Percentiles rank a stretch among this genome's conserved stretches.
Conservation (phyloP, 2,113 vertebrate species). For the Aspidoscelis tigris region DNA sequence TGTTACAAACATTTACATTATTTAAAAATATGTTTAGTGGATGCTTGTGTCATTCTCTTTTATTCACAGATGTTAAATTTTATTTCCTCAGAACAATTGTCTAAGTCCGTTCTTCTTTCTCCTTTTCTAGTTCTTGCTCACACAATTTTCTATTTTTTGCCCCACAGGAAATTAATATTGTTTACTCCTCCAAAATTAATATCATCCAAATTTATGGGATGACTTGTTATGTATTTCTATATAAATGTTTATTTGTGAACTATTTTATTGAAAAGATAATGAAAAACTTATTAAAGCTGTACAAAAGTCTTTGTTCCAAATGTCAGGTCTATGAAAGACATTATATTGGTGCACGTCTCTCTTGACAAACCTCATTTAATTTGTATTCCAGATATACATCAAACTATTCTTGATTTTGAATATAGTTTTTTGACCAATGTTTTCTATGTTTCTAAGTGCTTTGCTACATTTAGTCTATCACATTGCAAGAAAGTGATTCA, state of each 20-base stretch:
- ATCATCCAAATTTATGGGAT: not conserved
- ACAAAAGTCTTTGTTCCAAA: conserved; percentile 32
- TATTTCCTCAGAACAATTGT: not conserved
- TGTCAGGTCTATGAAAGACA: conserved; percentile 19
- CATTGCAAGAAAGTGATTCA: not conserved
- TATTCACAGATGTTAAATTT: not conserved
- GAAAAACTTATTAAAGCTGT: not conserved
- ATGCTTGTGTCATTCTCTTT: not conserved
- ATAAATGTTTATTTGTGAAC: conserved; percentile 4
- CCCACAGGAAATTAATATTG: conserved; percentile 13
- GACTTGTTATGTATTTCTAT: not conserved
- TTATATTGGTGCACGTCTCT: not conserved
- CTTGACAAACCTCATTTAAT: conserved; percentile 27
- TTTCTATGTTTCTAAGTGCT: not conserved
- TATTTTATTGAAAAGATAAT: conserved; percentile 11
- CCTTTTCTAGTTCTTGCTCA: not conserved
- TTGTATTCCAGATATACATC: conserved; percentile 16
- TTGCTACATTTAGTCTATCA: not conserved
- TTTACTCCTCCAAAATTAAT: not conserved
- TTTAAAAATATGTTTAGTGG: not conserved
- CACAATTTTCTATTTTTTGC: not conserved
- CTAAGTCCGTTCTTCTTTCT: not conserved
- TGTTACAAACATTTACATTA: no score
- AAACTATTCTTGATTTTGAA: not conserved
- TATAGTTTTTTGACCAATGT: conserved; percentile 4